Evolutionary conservation across 1,140 invertebrate genomes (phyloP).

Genomic region (Pogonognathellus flavescens): DNA sequence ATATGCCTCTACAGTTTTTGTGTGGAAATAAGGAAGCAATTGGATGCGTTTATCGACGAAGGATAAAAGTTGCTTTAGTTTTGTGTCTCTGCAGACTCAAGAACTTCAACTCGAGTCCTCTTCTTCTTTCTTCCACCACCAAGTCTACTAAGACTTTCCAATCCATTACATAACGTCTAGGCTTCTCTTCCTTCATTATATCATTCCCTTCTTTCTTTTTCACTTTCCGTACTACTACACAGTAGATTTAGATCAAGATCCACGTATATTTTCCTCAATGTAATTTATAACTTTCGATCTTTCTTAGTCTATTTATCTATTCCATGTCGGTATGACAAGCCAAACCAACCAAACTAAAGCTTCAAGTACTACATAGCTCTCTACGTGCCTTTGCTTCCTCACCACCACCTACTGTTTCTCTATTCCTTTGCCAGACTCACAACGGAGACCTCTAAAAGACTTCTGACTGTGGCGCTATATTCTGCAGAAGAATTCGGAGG

Average conservation of each 20-base stretch:
- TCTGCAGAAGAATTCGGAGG: too few relatives aligned
- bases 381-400: background rate
- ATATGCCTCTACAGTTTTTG: background rate
- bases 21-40: slow-evolving; percentile 1
- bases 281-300: slow-evolving; percentile 50
- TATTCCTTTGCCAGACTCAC: background rate
- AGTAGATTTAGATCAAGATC: slow-evolving; percentile 32
- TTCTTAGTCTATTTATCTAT: slow-evolving; percentile 49
- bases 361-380: background rate
- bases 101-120: background rate
- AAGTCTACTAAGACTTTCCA: slow-evolving; percentile 21
- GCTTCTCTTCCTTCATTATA: slow-evolving; percentile 29
- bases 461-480: too few relatives aligned
- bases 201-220: slow-evolving; percentile 23
- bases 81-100: slow-evolving; percentile 12
- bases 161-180: slow-evolving; percentile 39
- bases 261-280: slow-evolving; percentile 14
- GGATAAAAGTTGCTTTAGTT: slow-evolving; percentile 42
- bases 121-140: background rate
- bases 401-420: background rate
- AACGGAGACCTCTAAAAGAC: too few relatives aligned
- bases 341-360: slow-evolving; percentile 20
- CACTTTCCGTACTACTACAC: background rate
- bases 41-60: slow-evolving; percentile 44
- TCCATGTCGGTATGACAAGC: slow-evolving; percentile 41